Evolutionary conservation across 2,113 vertebrate genomes (phyloP).

Genomic region (Calonectris borealis): DNA sequence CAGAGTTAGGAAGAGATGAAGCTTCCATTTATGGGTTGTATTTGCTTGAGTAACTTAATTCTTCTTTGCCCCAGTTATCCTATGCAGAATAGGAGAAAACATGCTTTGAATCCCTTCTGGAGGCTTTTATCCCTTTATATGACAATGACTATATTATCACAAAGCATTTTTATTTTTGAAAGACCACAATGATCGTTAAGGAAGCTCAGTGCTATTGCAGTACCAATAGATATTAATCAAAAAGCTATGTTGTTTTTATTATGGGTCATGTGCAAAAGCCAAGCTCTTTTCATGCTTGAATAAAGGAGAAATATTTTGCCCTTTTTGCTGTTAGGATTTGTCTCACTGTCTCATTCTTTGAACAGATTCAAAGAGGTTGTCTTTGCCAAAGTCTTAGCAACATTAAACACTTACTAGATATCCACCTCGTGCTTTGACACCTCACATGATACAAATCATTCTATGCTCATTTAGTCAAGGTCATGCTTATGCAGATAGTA

Average conservation of each 20-base stretch:
- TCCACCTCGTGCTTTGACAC: not conserved
- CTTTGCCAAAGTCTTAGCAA: not conserved
- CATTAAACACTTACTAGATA: not conserved
- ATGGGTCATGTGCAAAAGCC: not conserved
- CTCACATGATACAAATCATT: not conserved
- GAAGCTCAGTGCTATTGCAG: not conserved
- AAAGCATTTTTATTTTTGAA: not conserved
- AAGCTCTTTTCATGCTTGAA: not conserved
- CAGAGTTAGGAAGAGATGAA: not conserved
- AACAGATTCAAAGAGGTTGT: not conserved
- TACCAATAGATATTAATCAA: not conserved
- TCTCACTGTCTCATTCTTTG: not conserved
- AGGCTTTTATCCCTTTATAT: not conserved
- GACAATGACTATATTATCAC: not conserved
- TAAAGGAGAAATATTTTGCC: not conserved
- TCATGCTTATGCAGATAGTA: not conserved
- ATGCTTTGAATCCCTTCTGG: not conserved
- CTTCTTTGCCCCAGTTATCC: not conserved
- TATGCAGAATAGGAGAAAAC: not conserved
- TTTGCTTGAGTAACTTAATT: not conserved
- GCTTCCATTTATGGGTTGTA: not conserved
- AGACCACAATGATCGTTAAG: not conserved
- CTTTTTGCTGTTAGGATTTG: not conserved
- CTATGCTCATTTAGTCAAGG: not conserved
- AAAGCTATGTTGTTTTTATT: not conserved